Evolutionary conservation across 2,113 vertebrate genomes (phyloP).

Genomic region (Thinocorus orbignyianus): DNA sequence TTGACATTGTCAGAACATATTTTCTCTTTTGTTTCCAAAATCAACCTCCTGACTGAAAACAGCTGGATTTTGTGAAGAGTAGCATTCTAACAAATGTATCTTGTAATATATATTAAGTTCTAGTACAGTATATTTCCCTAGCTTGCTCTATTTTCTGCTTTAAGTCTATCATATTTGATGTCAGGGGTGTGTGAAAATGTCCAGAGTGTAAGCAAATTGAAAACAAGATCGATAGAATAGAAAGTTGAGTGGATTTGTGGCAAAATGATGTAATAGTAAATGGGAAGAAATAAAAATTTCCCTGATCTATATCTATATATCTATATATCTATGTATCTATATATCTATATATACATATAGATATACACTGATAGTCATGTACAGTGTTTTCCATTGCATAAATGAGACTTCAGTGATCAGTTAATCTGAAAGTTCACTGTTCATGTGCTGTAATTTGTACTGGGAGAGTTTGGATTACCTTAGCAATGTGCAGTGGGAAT

Average conservation of each 20-base stretch:
- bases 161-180: background rate
- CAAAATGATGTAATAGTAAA: background rate
- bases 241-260: background rate
- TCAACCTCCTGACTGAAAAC: background rate
- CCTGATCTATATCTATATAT: too few species aligned
- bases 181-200: background rate
- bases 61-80: background rate
- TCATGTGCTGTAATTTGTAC: background rate
- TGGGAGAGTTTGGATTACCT: background rate
- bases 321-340: too few species aligned
- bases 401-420: background rate
- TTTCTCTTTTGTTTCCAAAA: background rate
- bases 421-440: background rate
- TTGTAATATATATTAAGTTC: background rate
- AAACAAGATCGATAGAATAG: background rate
- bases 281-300: background rate
- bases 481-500: background rate
- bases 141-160: background rate
- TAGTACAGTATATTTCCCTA: background rate
- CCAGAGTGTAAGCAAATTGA: background rate
- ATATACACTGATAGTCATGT: background rate
- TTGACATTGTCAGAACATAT: slow-evolving; percentile 13
- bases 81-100: background rate
- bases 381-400: background rate
- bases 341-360: too few species aligned